Base-by-base conservation (phyloP, 2,113 vertebrate genomes). In the Cyanoramphus novaezelandiae region DNA sequence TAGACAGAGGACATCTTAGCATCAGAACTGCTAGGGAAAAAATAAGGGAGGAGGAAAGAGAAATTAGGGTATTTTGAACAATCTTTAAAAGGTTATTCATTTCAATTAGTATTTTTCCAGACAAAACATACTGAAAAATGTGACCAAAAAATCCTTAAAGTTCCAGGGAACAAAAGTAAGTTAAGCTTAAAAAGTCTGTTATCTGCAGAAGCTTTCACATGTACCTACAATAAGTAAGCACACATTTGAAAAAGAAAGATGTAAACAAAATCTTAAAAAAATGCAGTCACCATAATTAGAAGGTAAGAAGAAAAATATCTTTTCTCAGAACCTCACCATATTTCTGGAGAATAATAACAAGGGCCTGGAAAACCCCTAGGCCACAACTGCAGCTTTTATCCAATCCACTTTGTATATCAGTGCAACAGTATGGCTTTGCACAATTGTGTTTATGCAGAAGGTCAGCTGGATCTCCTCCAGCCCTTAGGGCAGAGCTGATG, bases 211-310 rank as follows among this genome's bases (percentile, higher is more conserved):
- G 49, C 13, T 31, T 62, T 60, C 24, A 70, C 16, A 44, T 20
- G 3, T 31, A 74, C 43, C 37, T 39, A 53, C 1, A 35, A 29
- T 13, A 43, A 57, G 4, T 15, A 62, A 71, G 5, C 5, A 39
- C 21, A n/a, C 1, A 5, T 86, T 46, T 47, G 63, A 92, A 82
- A 12, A 64, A 50, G 13, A 74, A 71, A n/a, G 25, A 75, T 0
- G 2, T 41, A 49, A 60, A 55, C 0, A 4, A 71, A 44, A 20
- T 16, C 7, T 0, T 0, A 17, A 78, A 80, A 68, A 33, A 29
- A 17, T 9, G 8, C 9, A 46, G n/a, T 77, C 80, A 74, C n/a
- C 1, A 1, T 49, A 41, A 7, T 69, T 47, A 53, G 18, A 79
- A 79, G 15, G 11, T 24, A 27, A 35, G n/a, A 82, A 70, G 43